Base-by-base conservation (phyloP, 2,113 vertebrate species). In the Hippolais icterina region DNA sequence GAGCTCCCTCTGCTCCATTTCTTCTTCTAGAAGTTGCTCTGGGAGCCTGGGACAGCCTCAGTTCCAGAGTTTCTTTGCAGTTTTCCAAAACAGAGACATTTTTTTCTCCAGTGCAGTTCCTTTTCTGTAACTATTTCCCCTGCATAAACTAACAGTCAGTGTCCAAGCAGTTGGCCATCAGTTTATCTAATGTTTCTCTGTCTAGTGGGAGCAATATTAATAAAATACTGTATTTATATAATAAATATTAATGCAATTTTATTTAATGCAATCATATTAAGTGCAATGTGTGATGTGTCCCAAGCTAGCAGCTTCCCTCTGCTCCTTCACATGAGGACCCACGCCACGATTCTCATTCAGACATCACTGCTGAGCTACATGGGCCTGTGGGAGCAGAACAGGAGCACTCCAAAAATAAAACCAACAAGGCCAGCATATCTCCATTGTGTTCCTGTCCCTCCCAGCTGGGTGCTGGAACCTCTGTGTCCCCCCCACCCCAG, bases 311-410 rank as follows among this genome's bases (percentile, higher is more conserved):
- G 50, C 59, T 75, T 75, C 91, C 49, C 63, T 82, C 41, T 47
- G n/a, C 77, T 66, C 52, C 59, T 59, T 66, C 4, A 1, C 25
- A 1, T 2, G 8, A 65, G 50, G 29, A 50, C 25, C 39, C 68
- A 56, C 65, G 35, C 56, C 27, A 0, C 2, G 0, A 11, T 20
- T 16, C 82, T n/a, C 49, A 7, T 23, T 20, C 21, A 37, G 69
- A 20, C 42, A 17, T 53, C 12, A 0, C 17, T 52, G 46, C 80
- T 1, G 3, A 83, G 53, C 66, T 39, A 27, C 12, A 0, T 6
- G 17, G 60, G 15, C 28, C 54, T 16, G 17, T 8, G 37, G 50
- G 42, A 74, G 31, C 3, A 19, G 29, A 24, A 20, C 52, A 71
- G 35, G 24, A 68, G 10, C 1, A 35, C 24, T 41, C 54, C 61